Conservation (phyloP, 2,888 invertebrate genomes). For the Aphidoletes aphidimyza region DNA sequence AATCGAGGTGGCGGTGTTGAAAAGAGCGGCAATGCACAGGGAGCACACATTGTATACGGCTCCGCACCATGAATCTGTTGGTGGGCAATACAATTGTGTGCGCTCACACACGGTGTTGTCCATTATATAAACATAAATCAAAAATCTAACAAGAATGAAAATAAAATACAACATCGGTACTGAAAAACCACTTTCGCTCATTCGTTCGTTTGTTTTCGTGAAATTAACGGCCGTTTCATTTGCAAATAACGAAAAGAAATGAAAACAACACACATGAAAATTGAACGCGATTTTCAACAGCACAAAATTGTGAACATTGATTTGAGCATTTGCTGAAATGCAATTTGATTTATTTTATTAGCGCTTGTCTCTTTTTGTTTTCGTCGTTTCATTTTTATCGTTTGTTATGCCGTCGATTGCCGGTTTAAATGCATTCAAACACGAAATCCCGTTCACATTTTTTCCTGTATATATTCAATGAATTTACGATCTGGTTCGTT, state of each 20-base stretch:
- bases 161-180: background rate
- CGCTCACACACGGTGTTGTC: background rate
- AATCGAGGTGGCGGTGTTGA: background rate
- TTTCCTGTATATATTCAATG: background rate
- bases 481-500: background rate
- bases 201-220: background rate
- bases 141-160: background rate
- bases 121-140: conserved; percentile 53
- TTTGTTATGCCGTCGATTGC: background rate
- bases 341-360: conserved; percentile 52
- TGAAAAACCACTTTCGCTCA: conserved; percentile 47
- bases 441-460: conserved; percentile 4
- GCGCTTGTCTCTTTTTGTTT: conserved; percentile 30
- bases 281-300: background rate
- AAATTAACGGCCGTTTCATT: conserved; percentile 10
- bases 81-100: too few species aligned
- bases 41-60: too few species aligned
- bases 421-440: conserved; percentile 13
- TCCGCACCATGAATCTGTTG: conserved; percentile 47
- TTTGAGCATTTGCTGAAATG: conserved; percentile 33
- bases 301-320: background rate
- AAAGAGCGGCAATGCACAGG: conserved; percentile 30
- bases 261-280: too few species aligned
- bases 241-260: too few species aligned
- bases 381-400: background rate